phyloP scores from a whole-genome alignment of 2,888 invertebrate species.

The Drosophila acutilabella region DNA sequence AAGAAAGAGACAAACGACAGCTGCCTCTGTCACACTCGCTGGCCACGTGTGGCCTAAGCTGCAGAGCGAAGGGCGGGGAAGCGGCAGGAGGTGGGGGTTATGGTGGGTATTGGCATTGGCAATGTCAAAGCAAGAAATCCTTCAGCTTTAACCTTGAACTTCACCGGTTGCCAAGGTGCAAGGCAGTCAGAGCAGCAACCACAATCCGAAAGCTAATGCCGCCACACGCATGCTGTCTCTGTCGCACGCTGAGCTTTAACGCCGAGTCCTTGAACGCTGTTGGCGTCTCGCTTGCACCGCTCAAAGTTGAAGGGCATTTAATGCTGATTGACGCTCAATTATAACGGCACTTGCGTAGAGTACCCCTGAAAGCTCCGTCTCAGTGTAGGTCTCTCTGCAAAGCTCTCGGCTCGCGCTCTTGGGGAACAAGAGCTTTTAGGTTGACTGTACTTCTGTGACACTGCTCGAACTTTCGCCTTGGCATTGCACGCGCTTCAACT shows the following conservation, averaged over 20 bases:
- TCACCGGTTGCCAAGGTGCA: constrained; percentile 76
- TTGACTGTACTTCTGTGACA: constrained; percentile 77
- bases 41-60: constrained; percentile 46
- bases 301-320: constrained; percentile 44
- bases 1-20: constrained; percentile 20
- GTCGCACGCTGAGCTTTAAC: constrained; percentile 61
- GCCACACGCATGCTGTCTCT: constrained; percentile 1
- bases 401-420: constrained; percentile 12
- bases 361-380: constrained; percentile 41
- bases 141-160: constrained; percentile 82
- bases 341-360: constrained; percentile 51
- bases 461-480: constrained; percentile 74
- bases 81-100: not conserved
- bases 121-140: constrained; percentile 63
- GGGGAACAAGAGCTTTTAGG: constrained; percentile 33
- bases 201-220: not conserved
- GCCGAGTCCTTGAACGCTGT: constrained; percentile 68
- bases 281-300: constrained; percentile 20
- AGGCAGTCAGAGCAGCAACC: constrained; percentile 31
- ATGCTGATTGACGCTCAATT: constrained; percentile 63
- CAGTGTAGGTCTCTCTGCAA: not conserved
- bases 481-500: constrained; percentile 78
- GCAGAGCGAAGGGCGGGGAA: not conserved
- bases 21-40: constrained; percentile 37
- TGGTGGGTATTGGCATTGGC: constrained; percentile 44